Evolutionary conservation across 2,113 vertebrate genomes (phyloP).

Genomic region (Spermophilus dauricus): DNA sequence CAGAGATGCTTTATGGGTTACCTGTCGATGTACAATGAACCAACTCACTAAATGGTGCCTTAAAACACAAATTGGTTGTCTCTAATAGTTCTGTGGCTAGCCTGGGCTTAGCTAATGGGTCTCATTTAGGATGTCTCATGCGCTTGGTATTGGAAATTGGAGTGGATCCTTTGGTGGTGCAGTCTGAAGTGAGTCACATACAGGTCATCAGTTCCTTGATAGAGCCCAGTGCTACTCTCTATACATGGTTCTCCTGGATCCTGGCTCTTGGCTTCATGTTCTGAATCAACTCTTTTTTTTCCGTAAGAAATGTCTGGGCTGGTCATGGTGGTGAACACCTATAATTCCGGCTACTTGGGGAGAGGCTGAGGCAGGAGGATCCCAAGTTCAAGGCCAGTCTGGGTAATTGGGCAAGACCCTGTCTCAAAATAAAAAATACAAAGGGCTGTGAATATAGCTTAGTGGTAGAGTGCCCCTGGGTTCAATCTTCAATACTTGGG

Average conservation of each 20-base stretch:
- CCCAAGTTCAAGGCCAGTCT: no score
- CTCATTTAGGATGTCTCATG: background rate
- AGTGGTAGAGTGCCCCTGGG: no score
- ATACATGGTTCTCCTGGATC: background rate
- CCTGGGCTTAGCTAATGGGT: background rate
- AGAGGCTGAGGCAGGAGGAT: no score
- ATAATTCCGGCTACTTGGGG: no score
- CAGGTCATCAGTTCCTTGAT: no score
- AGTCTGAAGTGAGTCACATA: background rate
- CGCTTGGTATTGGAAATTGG: background rate
- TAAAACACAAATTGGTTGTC: background rate
- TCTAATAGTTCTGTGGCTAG: background rate
- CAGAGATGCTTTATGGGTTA: background rate
- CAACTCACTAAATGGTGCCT: background rate
- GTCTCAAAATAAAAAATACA: background rate
- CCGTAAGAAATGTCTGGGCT: background rate
- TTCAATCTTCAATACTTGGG: no score
- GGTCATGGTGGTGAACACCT: no score
- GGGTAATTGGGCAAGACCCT: no score
- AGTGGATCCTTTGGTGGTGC: background rate
- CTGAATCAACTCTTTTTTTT: background rate
- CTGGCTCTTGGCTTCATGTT: constrained; percentile 5
- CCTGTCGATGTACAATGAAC: background rate
- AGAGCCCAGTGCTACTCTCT: background rate
- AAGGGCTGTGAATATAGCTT: background rate